These are phyloP conservation scores for Doryteuthis pealeii DNA, from an alignment of 1,140 invertebrate genomes.

Conservation along the genomic window DNA sequence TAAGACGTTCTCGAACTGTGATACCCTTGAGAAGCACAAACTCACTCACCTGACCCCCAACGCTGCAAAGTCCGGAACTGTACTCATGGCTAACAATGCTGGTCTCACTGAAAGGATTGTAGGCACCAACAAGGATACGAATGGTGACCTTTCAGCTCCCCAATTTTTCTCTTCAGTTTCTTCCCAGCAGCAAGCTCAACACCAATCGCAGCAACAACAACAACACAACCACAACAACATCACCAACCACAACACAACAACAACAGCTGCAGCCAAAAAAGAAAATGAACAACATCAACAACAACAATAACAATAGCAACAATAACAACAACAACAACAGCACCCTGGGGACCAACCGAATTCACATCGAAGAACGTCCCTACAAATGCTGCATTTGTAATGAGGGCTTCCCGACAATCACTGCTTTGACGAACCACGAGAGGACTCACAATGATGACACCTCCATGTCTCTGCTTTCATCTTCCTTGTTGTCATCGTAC, in stretches of 20 bases:
- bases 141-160: no score
- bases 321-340: background rate
- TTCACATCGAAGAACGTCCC: slow-evolving; percentile 28
- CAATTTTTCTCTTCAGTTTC: no score
- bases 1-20: background rate
- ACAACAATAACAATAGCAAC: background rate
- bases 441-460: slow-evolving; percentile 40
- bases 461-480: slow-evolving; percentile 35
- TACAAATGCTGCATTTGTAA: slow-evolving; percentile 32
- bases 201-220: background rate
- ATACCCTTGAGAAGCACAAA: slow-evolving; percentile 1
- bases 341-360: slow-evolving; percentile 7
- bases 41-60: background rate
- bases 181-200: background rate
- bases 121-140: no score
- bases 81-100: no score
- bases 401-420: slow-evolving; percentile 32
- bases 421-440: slow-evolving; percentile 29
- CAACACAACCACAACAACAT: background rate
- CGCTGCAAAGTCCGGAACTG: no score
- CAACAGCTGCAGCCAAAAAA: slow-evolving; percentile 24
- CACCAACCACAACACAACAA: slow-evolving; percentile 18
- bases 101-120: no score
- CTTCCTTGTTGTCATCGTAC: slow-evolving; percentile 28
- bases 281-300: slow-evolving; percentile 4